Base-by-base conservation (phyloP, 2,888 invertebrate species). In the Iselma pallidipennis region DNA sequence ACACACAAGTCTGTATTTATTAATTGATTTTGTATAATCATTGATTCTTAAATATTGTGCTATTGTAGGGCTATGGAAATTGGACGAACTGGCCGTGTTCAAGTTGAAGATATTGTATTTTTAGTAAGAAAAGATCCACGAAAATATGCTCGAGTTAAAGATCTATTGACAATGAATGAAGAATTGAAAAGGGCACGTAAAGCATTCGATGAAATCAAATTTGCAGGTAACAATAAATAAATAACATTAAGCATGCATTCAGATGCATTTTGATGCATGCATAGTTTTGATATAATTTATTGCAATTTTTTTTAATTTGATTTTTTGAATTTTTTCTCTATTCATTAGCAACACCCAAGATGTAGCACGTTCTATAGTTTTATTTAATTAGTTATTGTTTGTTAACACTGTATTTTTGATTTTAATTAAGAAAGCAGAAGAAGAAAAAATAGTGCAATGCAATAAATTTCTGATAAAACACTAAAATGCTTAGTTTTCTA, bases 171-270 rank as follows among this genome's bases (percentile, higher is more conserved):
- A 48, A 98, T 99, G 98, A 99, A 98, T 82, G 99, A 99, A 83
- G 98, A 99, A 83, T 84, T 99, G 52, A 97, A 98, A 83, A 95
- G 96, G 82, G 99, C 99, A 12, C 88, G 99, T 72, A 99, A 99
- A 84, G 98, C 98, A 65, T 99, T 99, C 83, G 99, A 99, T 84
- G 98, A 97, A 88, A 94, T 95, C 67, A 96, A 96, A 89, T 96
- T 95, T 86, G 95, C 93, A 85, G 94, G 92, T 89, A 86, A 87
- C 83, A 74, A 81, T 56, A 78, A 75, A 54, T 66, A 56, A 57
- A 26, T n/a, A 57, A 45, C n/a, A 4, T 49, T 55, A 45, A 50
- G 37, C 26, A 29, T 51, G 45, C 12, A 45, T 45, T 23, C 4
- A 21, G n/a, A 4, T 21, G 6, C 10, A 19, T n/a, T n/a, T 10